A percentile compares a stretch with the other conserved stretches of the same genome.
Conservation (phyloP, 2,888 invertebrate species). For the Drepana falcataria region DNA sequence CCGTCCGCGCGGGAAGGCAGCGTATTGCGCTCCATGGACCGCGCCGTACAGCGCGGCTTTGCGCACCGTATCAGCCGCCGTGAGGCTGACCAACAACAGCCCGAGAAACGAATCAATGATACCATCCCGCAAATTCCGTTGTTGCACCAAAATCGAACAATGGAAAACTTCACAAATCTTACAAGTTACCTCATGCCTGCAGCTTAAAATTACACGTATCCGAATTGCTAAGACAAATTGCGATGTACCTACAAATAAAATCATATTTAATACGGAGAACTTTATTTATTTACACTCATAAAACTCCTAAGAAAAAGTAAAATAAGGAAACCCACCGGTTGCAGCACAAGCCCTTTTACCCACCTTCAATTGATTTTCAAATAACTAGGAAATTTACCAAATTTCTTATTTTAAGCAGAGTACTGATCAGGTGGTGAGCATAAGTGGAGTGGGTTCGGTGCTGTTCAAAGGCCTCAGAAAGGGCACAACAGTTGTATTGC, state of each 20-base stretch:
- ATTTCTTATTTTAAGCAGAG: neutral
- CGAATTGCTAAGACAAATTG: neutral
- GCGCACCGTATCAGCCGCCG: conserved; percentile 40
- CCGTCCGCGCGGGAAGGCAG: conserved; percentile 13
- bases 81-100: conserved; percentile 25
- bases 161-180: conserved; percentile 11
- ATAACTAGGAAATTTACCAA: neutral
- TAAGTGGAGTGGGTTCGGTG: conserved; percentile 21
- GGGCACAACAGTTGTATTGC: conserved; percentile 36
- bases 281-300: neutral
- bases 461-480: conserved; percentile 46
- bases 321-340: neutral
- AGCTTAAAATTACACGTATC: neutral
- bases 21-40: conserved; percentile 45
- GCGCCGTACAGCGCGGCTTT: conserved; percentile 40
- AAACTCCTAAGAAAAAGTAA: neutral
- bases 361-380: neutral
- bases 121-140: conserved; percentile 4
- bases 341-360: neutral
- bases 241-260: neutral
- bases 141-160: conserved; percentile 10
- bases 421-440: neutral
- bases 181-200: conserved; percentile 3
- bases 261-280: neutral
- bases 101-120: conserved; percentile 20